Conservation (phyloP, 2,888 invertebrate genomes). For the Drosophila nigricruria region DNA sequence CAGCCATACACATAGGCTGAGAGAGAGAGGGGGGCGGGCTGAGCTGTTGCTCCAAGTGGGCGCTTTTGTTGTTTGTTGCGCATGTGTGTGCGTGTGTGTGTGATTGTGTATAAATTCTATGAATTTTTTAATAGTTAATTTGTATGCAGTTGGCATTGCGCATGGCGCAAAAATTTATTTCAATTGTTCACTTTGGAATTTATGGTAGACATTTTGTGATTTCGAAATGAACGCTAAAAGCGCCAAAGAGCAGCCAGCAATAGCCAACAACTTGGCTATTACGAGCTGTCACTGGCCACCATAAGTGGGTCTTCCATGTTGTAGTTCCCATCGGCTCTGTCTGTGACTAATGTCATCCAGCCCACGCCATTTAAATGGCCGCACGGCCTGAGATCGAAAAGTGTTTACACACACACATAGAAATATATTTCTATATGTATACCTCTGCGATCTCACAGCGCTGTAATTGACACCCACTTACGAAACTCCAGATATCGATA, state of each 20-base stretch:
- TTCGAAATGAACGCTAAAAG: conserved; percentile 73
- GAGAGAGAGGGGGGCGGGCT: background rate
- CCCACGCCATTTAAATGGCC: conserved; percentile 66
- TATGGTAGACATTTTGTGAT: conserved; percentile 82
- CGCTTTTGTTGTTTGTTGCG: conserved; percentile 58
- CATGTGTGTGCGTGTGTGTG: conserved; percentile 22
- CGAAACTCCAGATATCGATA: conserved; percentile 50
- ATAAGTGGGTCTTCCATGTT: conserved; percentile 46
- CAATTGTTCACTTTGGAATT: conserved; percentile 83
- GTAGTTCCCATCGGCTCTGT: conserved; percentile 47
- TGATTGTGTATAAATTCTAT: conserved; percentile 76
- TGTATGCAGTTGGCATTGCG: conserved; percentile 78
- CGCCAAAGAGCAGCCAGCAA: conserved; percentile 30
- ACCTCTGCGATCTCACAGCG: conserved; percentile 32
- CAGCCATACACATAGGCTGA: background rate
- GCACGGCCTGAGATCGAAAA: conserved; percentile 40
- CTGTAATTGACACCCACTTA: conserved; percentile 83
- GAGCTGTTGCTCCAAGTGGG: conserved; percentile 59
- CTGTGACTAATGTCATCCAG: conserved; percentile 73
- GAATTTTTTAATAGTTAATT: conserved; percentile 82
- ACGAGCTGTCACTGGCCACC: conserved; percentile 22
- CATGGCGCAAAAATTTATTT: conserved; percentile 83
- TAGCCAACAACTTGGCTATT: conserved; percentile 51
- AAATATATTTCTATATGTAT: too few species aligned
- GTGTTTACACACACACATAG: conserved; percentile 1